Conservation (phyloP, 2,113 vertebrate genomes). For the Atlantisia rogersi region DNA sequence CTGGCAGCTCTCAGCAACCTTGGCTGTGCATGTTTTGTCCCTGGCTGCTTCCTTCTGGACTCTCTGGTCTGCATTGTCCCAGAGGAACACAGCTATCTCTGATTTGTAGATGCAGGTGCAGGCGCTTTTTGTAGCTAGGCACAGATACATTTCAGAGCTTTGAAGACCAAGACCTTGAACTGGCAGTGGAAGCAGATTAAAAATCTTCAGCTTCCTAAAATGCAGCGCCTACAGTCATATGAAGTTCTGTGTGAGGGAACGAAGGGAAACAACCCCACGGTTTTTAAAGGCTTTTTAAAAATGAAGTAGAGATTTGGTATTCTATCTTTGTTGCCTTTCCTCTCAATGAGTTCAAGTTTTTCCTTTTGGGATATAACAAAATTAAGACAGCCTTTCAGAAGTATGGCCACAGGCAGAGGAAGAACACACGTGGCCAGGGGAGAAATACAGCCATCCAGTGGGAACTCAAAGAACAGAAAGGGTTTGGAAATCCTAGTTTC, state of each 20-base stretch:
- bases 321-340: background rate
- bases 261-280: background rate
- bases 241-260: background rate
- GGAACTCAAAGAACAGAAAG: background rate
- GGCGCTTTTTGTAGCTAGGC: background rate
- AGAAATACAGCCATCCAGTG: background rate
- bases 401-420: background rate
- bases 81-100: background rate
- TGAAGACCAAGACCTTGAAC: slow-evolving; percentile 25
- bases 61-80: background rate
- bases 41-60: background rate
- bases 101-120: slow-evolving; percentile 1
- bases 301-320: background rate
- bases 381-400: background rate
- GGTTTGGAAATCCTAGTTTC: background rate
- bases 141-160: background rate
- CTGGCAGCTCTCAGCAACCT: background rate
- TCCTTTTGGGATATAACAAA: background rate
- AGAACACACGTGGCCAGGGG: background rate
- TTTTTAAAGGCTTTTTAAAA: background rate
- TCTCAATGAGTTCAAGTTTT: background rate
- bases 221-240: background rate
- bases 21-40: background rate
- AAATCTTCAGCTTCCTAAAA: slow-evolving; percentile 15
- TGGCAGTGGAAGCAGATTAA: background rate